Base-by-base conservation (phyloP, 2,888 invertebrate genomes). In the Venusia cambrica region DNA sequence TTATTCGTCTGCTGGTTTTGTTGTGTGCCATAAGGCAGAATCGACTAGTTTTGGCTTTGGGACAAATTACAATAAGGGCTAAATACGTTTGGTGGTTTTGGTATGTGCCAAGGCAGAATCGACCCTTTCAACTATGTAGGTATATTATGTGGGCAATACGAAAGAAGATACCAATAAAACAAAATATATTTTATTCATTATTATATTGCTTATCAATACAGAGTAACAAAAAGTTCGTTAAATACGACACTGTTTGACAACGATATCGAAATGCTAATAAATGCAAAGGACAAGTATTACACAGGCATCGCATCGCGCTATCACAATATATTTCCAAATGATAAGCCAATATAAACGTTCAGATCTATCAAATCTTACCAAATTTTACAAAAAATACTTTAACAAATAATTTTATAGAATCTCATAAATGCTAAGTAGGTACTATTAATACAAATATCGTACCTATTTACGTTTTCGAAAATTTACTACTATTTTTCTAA, bases 151-250 rank as follows among this genome's bases (percentile, higher is more conserved):
- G n/a, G n/a, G n/a, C n/a, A n/a, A n/a, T n/a, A n/a, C n/a, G n/a
- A n/a, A n/a, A n/a, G n/a, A n/a, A n/a, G n/a, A 11, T 10, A 15
- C 8, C 10, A 64, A 54, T 59, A 37, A 68, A 61, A 68, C 51
- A 45, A 64, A 28, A 48, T 36, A 25, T 62, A 54, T 37, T 73
- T 83, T 75, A 80, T 78, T 83, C 66, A 73, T 75, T 74, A 83
- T n/a, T 85, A 87, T 87, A 87, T 87, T 85, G 85, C 85, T 85
- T 87, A 87, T 78, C 80, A 79, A 70, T 84, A 85, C 73, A 78
- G 74, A 79, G 73, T 80, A 85, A 85, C 84, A 85, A 78, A 79
- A 57, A 64, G 72, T 71, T 72, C 68, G 71, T 79, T 73, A 76
- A 75, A 72, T 74, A 72, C 63, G 73, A 71, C 71, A 72, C 64